Evolutionary conservation across 2,797 vertebrate genomes (phyloP), one percentile per base, ranked within the genome.

Genomic region (Alca torda): DNA sequence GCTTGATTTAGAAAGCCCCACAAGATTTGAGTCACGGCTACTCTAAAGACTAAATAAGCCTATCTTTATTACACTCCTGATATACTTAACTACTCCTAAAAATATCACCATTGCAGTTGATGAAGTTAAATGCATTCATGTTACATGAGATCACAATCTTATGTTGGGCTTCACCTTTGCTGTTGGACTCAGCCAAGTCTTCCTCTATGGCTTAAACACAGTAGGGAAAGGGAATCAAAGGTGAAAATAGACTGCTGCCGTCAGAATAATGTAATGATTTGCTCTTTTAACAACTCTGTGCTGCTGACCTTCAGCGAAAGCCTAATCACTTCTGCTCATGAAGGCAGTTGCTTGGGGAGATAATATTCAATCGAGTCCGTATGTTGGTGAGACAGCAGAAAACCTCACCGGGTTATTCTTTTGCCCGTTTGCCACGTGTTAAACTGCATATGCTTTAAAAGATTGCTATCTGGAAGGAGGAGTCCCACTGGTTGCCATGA

Each of bases 21-120:
- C n/a, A 64, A 81, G 84, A 84, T 46, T 41, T 84, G 35, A 90
- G 31, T 56, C 10, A 2, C 28, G 85, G 79, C 78, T 90, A 65
- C 46, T 78, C 61, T 75, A 21, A 80, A 81, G 84, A 65, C 82
- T 86, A 84, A 94, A 83, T 53, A 69, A 96, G 31, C 39, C 64
- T 48, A 35, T 63, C 61, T 91, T 87, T 77, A 84, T 81, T 84
- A 76, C 43, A 90, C 45, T 60, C 67, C 45, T 56, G 37, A 65
- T 74, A 74, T 13, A 77, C 37, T 85, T 84, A 88, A 81, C 63
- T 67, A 13, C 48, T 87, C 56, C 60, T 79, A 87, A 84, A 94
- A 96, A 93, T 73, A 82, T 10, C 78, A 82, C 31, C 33, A 18
- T 4, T 85, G 70, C 72, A 56, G 65, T n/a, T 73, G 60, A 81